Conservation (phyloP, 2,797 vertebrate species). For the Tenualosa ilisha region DNA sequence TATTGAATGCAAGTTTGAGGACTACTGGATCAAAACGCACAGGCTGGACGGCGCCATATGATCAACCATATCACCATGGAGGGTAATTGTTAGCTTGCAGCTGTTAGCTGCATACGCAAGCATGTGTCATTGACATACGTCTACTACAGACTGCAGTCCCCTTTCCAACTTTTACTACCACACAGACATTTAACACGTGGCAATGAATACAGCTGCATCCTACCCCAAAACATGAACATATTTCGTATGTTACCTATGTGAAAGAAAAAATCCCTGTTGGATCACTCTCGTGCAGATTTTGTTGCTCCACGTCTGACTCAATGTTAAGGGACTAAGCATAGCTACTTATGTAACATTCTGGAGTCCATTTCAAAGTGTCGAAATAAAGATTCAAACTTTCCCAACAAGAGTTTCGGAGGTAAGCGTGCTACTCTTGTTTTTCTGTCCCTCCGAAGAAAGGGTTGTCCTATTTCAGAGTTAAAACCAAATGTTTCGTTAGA, state of each 20-base stretch:
- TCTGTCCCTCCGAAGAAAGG: background rate
- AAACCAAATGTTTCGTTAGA: background rate
- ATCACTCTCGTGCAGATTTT: background rate
- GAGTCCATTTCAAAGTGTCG: slow-evolving; percentile 9
- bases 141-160: background rate
- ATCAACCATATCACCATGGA: slow-evolving; percentile 15
- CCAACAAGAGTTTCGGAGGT: background rate
- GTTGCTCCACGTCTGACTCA: background rate
- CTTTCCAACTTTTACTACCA: background rate
- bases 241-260: background rate
- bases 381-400: too few relatives aligned
- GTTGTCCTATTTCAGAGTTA: background rate
- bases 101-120: slow-evolving; percentile 37
- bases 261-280: background rate
- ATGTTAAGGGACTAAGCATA: background rate
- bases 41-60: background rate
- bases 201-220: background rate
- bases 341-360: slow-evolving; percentile 7
- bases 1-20: background rate
- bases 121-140: background rate
- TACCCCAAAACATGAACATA: background rate
- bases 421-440: background rate
- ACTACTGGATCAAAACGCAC: background rate
- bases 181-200: slow-evolving; percentile 21
- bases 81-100: slow-evolving; percentile 35